Percentiles rank a stretch among this genome's conserved stretches.
Evolutionary conservation across 2,888 invertebrate species (phyloP).

Genomic region (Xylota sylvarum): DNA sequence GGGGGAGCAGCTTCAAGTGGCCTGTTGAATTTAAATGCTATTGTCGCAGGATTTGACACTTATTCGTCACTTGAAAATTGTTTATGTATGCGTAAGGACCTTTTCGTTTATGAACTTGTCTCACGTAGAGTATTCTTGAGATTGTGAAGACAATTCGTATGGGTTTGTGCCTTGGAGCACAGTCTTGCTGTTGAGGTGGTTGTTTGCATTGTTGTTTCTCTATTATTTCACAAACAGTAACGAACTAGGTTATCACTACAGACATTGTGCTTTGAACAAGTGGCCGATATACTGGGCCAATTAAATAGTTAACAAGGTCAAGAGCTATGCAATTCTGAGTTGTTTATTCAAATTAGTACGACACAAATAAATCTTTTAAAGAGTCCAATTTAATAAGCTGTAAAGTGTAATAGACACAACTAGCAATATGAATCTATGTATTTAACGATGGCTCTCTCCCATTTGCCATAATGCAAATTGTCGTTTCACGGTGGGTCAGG

Average conservation of each 20-base stretch:
- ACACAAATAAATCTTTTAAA: conserved; percentile 1
- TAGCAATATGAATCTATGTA: neutral
- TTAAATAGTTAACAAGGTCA: conserved; percentile 27
- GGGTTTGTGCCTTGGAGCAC: neutral
- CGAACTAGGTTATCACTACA: conserved; percentile 18
- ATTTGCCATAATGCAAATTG: too few relatives aligned
- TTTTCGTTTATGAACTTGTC: conserved; percentile 28
- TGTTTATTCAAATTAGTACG: conserved; percentile 3
- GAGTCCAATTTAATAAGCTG: neutral
- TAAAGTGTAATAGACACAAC: neutral
- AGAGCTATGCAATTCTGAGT: neutral
- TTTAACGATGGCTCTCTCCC: too few relatives aligned
- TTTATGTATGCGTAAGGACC: conserved; percentile 25
- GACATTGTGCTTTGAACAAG: neutral
- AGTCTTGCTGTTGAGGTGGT: neutral
- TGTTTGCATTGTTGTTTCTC: neutral
- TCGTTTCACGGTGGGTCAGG: too few relatives aligned
- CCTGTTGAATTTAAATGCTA: conserved; percentile 54
- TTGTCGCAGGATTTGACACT: conserved; percentile 47
- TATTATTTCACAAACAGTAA: neutral
- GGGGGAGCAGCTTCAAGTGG: conserved; percentile 20
- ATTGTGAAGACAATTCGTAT: conserved; percentile 6
- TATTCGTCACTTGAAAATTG: conserved; percentile 29
- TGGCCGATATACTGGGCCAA: conserved; percentile 12
- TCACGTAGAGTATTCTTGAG: conserved; percentile 33